These are phyloP conservation scores for Babyrousa celebensis DNA, from an alignment of 2,797 vertebrate genomes.

Conservation along the genomic window DNA sequence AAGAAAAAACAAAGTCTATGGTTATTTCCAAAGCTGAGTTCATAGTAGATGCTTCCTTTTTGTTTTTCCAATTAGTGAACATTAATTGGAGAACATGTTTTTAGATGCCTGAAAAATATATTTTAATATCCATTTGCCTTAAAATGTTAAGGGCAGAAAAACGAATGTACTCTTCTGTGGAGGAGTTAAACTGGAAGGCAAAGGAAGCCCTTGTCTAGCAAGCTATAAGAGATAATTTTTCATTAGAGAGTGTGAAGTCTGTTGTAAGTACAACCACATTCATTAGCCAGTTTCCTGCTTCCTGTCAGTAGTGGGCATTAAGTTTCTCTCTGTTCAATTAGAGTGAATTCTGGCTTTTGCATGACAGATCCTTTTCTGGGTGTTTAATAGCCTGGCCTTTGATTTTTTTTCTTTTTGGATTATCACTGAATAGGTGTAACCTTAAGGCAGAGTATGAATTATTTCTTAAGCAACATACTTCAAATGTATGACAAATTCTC, in stretches of 20 bases:
- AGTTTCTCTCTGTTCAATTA: slow-evolving; percentile 72
- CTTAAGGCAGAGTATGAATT: slow-evolving; percentile 60
- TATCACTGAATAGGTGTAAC: slow-evolving; percentile 47
- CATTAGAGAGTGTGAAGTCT: slow-evolving; percentile 74
- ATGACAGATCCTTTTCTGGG: slow-evolving; percentile 29
- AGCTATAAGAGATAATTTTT: slow-evolving; percentile 77
- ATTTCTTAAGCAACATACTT: slow-evolving; percentile 60
- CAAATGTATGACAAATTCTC: slow-evolving; percentile 62
- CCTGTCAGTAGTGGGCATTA: slow-evolving; percentile 69
- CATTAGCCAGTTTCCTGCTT: slow-evolving; percentile 71
- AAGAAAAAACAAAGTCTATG: slow-evolving; percentile 55
- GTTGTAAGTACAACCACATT: slow-evolving; percentile 68
- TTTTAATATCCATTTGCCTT: slow-evolving; percentile 75
- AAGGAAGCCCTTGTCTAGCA: slow-evolving; percentile 57
- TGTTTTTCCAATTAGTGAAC: slow-evolving; percentile 53
- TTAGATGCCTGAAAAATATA: slow-evolving; percentile 14
- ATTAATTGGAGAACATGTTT: slow-evolving; percentile 69
- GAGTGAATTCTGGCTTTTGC: slow-evolving; percentile 69
- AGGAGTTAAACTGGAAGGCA: slow-evolving; percentile 77
- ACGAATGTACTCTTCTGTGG: slow-evolving; percentile 75
- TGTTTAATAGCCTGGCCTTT: slow-evolving; percentile 59
- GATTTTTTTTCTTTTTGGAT: slow-evolving; percentile 54
- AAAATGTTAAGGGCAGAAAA: slow-evolving; percentile 74
- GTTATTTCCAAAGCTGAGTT: slow-evolving; percentile 22
- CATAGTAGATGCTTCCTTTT: slow-evolving; percentile 64